phyloP scores from a whole-genome alignment of 1,140 invertebrate genomes.

The Mizuhopecten yessoensis region DNA sequence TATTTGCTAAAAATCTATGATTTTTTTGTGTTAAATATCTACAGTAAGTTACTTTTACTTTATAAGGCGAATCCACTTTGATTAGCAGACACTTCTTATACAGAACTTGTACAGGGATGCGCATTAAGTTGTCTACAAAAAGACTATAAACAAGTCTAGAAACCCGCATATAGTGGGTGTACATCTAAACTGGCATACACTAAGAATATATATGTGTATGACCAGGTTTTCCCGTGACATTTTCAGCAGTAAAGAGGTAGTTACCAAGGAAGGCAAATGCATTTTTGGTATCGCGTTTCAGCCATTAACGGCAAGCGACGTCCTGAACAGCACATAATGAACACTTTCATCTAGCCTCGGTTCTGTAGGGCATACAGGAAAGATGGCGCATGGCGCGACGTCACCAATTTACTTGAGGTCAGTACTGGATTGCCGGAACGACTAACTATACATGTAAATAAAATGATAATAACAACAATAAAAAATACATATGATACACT shows the following conservation, averaged over 20 bases:
- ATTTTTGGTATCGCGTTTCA: neutral
- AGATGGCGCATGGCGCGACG: neutral
- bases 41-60: neutral
- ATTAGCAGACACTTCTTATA: constrained; percentile 8
- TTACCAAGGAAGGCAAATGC: constrained; percentile 12
- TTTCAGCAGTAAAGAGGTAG: constrained; percentile 15
- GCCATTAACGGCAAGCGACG: neutral
- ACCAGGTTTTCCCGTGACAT: constrained; percentile 1
- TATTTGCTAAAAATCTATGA: neutral
- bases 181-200: neutral
- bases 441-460: too few species aligned
- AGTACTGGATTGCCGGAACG: too few species aligned
- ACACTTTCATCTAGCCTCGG: neutral
- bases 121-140: neutral
- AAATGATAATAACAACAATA: too few species aligned
- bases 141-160: neutral
- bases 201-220: neutral
- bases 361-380: neutral
- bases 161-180: neutral
- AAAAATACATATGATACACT: too few species aligned
- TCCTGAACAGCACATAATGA: neutral
- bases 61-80: neutral
- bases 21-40: neutral
- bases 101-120: neutral
- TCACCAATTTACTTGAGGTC: neutral